phyloP scores from a whole-genome alignment of 2,888 invertebrate species.

The Phania funesta region DNA sequence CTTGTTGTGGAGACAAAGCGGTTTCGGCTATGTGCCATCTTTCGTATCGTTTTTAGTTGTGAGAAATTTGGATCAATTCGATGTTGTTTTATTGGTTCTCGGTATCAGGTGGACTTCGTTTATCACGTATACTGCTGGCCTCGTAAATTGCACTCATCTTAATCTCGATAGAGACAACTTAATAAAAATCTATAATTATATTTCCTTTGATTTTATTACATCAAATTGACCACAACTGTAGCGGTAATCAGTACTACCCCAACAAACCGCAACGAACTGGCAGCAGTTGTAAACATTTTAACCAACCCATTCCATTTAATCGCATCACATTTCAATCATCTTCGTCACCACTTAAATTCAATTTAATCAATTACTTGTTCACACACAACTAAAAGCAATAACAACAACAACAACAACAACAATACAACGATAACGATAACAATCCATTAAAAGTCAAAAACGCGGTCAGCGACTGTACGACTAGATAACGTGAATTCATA shows the following conservation, averaged over 20 bases:
- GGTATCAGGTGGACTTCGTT: too few species aligned
- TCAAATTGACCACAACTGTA: constrained; percentile 24
- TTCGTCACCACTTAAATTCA: constrained; percentile 64
- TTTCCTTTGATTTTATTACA: constrained; percentile 30
- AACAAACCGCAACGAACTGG: constrained; percentile 25
- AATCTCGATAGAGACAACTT: background rate
- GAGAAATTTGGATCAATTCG: too few species aligned
- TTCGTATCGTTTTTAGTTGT: too few species aligned
- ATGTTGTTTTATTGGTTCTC: too few species aligned
- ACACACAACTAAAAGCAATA: constrained; percentile 30
- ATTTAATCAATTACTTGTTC: constrained; percentile 63
- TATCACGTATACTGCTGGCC: too few species aligned
- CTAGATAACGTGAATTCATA: too few species aligned
- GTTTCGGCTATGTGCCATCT: too few species aligned
- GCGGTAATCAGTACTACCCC: constrained; percentile 20
- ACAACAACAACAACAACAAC: background rate
- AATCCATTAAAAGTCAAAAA: too few species aligned
- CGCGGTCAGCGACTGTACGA: too few species aligned
- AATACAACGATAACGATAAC: constrained; percentile 2
- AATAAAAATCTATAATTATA: constrained; percentile 22
- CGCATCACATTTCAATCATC: constrained; percentile 51
- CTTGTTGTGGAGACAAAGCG: too few species aligned
- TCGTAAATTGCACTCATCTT: too few species aligned
- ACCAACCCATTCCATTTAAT: constrained; percentile 8
- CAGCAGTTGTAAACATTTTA: constrained; percentile 30